A percentile compares a stretch with the other conserved stretches of the same genome.
phyloP scores from a whole-genome alignment of 1,140 invertebrate species.

The Scaptomyza pallida region DNA sequence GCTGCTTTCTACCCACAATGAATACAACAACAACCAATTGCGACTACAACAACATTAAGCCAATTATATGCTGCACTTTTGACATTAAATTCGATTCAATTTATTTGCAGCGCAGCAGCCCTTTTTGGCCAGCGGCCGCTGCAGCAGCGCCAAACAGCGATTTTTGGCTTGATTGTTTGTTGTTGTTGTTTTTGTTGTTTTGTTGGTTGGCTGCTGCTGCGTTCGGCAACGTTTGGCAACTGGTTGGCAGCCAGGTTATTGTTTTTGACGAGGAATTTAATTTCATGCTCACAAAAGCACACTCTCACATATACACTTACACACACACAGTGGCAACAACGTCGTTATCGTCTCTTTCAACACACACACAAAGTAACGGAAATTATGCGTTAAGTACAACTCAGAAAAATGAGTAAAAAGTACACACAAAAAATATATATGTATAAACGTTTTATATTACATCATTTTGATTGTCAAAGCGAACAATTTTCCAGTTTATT shows the following conservation, averaged over 20 bases:
- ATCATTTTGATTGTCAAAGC: constrained; percentile 6
- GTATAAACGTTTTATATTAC: background rate
- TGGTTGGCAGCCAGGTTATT: constrained; percentile 62
- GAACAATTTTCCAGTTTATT: background rate
- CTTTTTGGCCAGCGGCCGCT: constrained; percentile 51
- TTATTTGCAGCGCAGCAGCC: constrained; percentile 49
- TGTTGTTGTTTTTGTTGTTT: constrained; percentile 19
- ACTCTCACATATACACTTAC: background rate
- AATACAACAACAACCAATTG: constrained; percentile 5
- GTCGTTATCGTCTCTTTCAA: constrained; percentile 2
- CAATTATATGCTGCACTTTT: constrained; percentile 80
- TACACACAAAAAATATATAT: background rate
- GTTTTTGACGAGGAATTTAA: constrained; percentile 78
- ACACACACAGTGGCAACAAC: background rate
- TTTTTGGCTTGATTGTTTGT: constrained; percentile 30
- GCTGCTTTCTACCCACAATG: constrained; percentile 17
- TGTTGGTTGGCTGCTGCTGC: too few species aligned
- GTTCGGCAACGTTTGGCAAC: constrained; percentile 1
- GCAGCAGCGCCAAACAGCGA: constrained; percentile 8
- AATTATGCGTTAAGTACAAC: constrained; percentile 58
- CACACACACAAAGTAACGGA: constrained; percentile 59
- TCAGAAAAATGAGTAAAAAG: constrained; percentile 42
- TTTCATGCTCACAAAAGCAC: constrained; percentile 63
- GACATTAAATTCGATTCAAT: constrained; percentile 80
- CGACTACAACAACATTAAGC: constrained; percentile 55